A percentile compares a stretch with the other conserved stretches of the same genome.
Conservation (phyloP, 2,888 invertebrate genomes). For the Cerastis leucographa region DNA sequence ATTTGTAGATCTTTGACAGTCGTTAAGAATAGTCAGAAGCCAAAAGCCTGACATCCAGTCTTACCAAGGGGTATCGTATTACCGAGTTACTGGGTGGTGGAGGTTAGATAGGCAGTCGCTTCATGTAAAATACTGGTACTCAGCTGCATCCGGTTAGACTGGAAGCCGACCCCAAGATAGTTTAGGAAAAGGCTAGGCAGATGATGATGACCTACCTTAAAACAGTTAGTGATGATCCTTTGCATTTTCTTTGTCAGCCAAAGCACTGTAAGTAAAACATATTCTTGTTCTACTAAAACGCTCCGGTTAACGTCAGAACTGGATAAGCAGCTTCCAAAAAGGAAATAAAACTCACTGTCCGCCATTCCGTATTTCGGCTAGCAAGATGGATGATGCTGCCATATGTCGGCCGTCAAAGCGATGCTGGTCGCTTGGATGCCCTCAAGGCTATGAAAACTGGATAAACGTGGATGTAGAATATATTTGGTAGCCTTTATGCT, state of each 20-base stretch:
- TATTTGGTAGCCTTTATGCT: background rate
- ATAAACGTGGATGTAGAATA: conserved; percentile 2
- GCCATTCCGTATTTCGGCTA: conserved; percentile 32
- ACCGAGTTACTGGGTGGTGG: too few species aligned
- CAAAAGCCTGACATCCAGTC: too few species aligned
- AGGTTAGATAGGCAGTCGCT: too few species aligned
- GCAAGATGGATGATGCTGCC: conserved; percentile 47
- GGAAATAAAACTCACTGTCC: conserved; percentile 36
- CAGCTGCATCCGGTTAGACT: too few species aligned
- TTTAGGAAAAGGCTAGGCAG: too few species aligned
- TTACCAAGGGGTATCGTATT: too few species aligned
- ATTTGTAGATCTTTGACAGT: too few species aligned
- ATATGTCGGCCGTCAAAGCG: conserved; percentile 32
- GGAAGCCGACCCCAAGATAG: too few species aligned
- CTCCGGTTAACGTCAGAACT: background rate
- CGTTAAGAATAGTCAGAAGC: too few species aligned
- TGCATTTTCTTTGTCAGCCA: background rate
- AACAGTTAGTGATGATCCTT: background rate
- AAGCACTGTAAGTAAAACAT: background rate
- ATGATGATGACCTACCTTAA: too few species aligned
- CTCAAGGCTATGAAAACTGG: conserved; percentile 16
- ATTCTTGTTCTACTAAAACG: conserved; percentile 4
- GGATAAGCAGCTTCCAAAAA: conserved; percentile 34
- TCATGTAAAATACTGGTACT: too few species aligned
- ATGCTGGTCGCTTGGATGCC: background rate